Evolutionary conservation across 2,797 vertebrate genomes (phyloP), one percentile per base, ranked within the genome.

Genomic region (Myripristis jacobus): DNA sequence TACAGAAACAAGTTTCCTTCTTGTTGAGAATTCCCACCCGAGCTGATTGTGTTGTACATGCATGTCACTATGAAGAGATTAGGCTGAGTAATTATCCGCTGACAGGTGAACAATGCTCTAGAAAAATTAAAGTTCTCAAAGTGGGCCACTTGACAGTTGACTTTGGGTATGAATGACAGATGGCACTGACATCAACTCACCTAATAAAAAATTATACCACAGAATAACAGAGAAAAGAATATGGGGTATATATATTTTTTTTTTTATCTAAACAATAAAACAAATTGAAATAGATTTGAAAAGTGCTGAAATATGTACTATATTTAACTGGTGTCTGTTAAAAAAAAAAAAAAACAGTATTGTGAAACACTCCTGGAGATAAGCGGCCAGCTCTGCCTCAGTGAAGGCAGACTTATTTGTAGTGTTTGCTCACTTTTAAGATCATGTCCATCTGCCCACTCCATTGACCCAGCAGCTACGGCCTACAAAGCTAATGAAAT

Each of bases 1-100:
- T 94, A 94, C 91, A 94, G 94, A 96, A 92, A 94, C 90, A 92
- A 92, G 87, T 94, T 93, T 89, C 93, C 95, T 91, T 95, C 92
- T 75, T 89, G 86, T 85, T 84, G 83, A 88, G 80, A 90, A 90
- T 91, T 87, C 90, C 88, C 91, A 91, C 78, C 89, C 75, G 84
- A 70, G 83, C 86, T 82, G 86, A 92, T 92, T 90, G 90, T 92
- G 91, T 90, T 73, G 82, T 83, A 92, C 84, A 93, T 79, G 87
- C 87, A 71, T 92, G 89, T 90, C 89, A 84, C 86, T 89, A 77
- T 90, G 81, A 83, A 53, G 87, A 92, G 92, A 94, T 93, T 92
- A 94, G 87, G 62, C 89, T 83, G 89, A 87, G 85, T 89, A 92
- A 93, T 93, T 92, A 92, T 91, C 84, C 82, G 60, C 84, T 91